Base-by-base conservation (phyloP, 2,888 invertebrate genomes). In the Cerastis rubricosa region DNA sequence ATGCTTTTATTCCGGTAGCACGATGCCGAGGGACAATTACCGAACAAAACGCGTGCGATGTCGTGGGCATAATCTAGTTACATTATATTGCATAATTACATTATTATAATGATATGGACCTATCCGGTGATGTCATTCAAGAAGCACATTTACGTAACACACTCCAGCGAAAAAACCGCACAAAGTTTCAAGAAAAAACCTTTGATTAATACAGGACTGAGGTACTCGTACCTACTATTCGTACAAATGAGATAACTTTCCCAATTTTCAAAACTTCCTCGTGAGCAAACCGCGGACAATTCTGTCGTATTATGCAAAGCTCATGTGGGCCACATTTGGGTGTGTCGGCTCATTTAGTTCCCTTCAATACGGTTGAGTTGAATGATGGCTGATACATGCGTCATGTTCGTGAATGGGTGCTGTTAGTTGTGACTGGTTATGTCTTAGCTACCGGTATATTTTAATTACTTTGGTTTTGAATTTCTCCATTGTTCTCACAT, bases 221-320 rank as follows among this genome's bases (percentile, higher is more conserved):
- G 22, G 22, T 67, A 35, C 35, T 35, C 35, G 35, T 35, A 78
- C 17, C 51, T 74, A 88, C 77, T 85, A 81, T 80, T 78, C 77
- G 74, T 78, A 82, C 74, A 86, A 88, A 87, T 80, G 81, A 84
- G 73, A 78, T 76, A 87, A 89, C 78, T 89, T 89, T 86, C 80
- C 78, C 80, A 86, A 89, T 89, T 89, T 87, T 80, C 76, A 80
- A 85, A 88, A 87, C 75, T 82, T 84, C 54, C 63, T 74, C 69
- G 71, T 80, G 76, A 78, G 81, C 78, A 70, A 80, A 80, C 77
- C 81, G 74, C 78, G 82, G 84, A 83, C 76, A 83, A 83, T 88
- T 87, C 74, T 25, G 61, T 68, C 76, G 72, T 80, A 80, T 80
- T 87, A 87, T 85, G 81, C 79, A 83, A 88, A 86, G 74, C 80